These are phyloP conservation scores for Neelides folsomi DNA, from an alignment of 2,888 invertebrate species.

Conservation along the genomic window DNA sequence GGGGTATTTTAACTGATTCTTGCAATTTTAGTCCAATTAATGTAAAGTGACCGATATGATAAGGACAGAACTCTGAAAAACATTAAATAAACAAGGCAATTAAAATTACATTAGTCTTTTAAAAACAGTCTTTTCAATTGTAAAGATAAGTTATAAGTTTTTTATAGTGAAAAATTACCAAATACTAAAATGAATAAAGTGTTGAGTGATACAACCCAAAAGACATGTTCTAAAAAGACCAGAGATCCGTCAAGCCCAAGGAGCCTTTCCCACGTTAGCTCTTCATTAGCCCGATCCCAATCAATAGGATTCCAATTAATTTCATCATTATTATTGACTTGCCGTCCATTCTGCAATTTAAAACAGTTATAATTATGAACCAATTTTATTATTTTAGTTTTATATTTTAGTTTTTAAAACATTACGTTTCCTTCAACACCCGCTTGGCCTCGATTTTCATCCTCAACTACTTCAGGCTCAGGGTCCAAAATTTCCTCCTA, in stretches of 20 bases:
- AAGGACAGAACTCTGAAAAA: slow-evolving; percentile 73
- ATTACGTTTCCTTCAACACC: slow-evolving; percentile 12
- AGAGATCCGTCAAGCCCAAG: slow-evolving; percentile 92
- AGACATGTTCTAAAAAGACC: slow-evolving; percentile 94
- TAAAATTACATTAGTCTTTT: not conserved
- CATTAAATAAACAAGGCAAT: not conserved
- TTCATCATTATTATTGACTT: slow-evolving; percentile 44
- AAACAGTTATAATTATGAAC: not conserved
- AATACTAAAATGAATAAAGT: slow-evolving; percentile 93
- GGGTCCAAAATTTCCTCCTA: not conserved
- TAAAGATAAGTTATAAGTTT: not conserved
- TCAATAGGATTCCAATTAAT: slow-evolving; percentile 97
- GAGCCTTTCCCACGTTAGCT: slow-evolving; percentile 93
- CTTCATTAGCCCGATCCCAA: slow-evolving; percentile 95
- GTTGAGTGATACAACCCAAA: slow-evolving; percentile 96
- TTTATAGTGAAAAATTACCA: slow-evolving; percentile 39
- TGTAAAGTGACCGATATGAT: slow-evolving; percentile 80
- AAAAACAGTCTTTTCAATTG: not conserved
- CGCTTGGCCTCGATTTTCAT: slow-evolving; percentile 25
- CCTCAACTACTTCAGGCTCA: slow-evolving; percentile 32
- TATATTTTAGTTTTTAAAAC: not conserved
- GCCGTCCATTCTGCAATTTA: slow-evolving; percentile 10
- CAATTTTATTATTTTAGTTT: not conserved
- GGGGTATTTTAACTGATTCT: slow-evolving; percentile 56
- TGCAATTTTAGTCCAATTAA: slow-evolving; percentile 57